Evolutionary conservation across 2,888 invertebrate genomes (phyloP).

Genomic region (Abrostola tripartita): DNA sequence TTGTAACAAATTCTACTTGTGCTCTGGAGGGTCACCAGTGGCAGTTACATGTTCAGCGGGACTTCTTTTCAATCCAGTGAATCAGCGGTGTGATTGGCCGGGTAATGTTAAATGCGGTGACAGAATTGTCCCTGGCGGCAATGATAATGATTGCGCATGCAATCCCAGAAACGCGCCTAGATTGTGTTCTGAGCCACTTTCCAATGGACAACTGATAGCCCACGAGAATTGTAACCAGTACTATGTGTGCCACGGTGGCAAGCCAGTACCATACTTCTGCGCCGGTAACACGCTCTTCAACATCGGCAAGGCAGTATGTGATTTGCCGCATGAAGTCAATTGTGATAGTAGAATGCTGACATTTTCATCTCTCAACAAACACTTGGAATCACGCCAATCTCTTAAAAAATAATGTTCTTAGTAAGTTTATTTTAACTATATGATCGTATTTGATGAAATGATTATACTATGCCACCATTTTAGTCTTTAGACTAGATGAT

Average conservation of each 20-base stretch:
- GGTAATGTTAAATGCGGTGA: slow-evolving; percentile 64
- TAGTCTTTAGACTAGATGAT: slow-evolving; percentile 31
- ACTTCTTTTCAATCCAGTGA: slow-evolving; percentile 61
- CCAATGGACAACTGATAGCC: slow-evolving; percentile 55
- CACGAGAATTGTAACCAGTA: slow-evolving; percentile 65
- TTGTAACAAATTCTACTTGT: slow-evolving; percentile 67
- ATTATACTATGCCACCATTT: slow-evolving; percentile 27
- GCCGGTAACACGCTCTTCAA: slow-evolving; percentile 51
- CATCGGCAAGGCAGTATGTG: slow-evolving; percentile 49
- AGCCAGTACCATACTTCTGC: slow-evolving; percentile 53
- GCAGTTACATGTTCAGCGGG: slow-evolving; percentile 53
- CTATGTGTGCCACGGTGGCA: slow-evolving; percentile 54
- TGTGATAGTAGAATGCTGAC: slow-evolving; percentile 43
- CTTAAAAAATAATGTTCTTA: slow-evolving; percentile 34
- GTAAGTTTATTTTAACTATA: slow-evolving; percentile 22
- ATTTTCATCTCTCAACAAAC: slow-evolving; percentile 48
- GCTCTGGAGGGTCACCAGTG: slow-evolving; percentile 59
- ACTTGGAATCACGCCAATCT: slow-evolving; percentile 36
- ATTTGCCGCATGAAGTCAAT: slow-evolving; percentile 57
- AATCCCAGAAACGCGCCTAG: slow-evolving; percentile 55
- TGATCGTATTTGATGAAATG: slow-evolving; percentile 15
- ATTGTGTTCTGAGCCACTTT: slow-evolving; percentile 50
- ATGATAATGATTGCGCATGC: slow-evolving; percentile 45
- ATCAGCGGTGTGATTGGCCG: slow-evolving; percentile 64
- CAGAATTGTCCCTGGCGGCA: slow-evolving; percentile 46